phyloP scores from a whole-genome alignment of 1,140 invertebrate genomes.

The Bradynema listronoti region DNA sequence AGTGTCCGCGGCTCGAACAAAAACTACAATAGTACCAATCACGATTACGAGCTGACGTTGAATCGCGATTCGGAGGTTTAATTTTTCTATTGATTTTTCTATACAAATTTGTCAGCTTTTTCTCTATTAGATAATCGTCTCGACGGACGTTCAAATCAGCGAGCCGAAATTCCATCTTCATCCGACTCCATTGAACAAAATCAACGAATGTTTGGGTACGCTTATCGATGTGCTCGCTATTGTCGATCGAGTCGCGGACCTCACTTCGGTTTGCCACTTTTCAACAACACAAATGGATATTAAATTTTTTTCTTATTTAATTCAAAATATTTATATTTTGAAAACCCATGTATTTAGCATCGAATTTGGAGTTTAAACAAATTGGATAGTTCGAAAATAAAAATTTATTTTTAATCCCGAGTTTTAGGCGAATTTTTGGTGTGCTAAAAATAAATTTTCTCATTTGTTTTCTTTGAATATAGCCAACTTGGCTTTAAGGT shows the following conservation, averaged over 20 bases:
- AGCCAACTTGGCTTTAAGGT: no score
- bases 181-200: conserved; percentile 20
- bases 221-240: conserved; percentile 77
- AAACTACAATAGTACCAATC: conserved; percentile 73
- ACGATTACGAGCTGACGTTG: conserved; percentile 93
- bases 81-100: conserved; percentile 14
- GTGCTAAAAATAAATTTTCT: no score
- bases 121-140: conserved; percentile 23
- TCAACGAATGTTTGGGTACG: conserved; percentile 24
- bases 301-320: neutral
- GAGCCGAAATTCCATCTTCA: conserved; percentile 32
- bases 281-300: no score
- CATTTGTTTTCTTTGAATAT: no score
- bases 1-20: conserved; percentile 83
- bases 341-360: no score
- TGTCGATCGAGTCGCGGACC: conserved; percentile 70
- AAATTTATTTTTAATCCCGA: no score
- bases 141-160: conserved; percentile 28
- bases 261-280: conserved; percentile 71
- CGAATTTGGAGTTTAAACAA: no score
- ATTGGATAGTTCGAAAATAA: no score
- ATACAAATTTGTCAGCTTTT: no score
- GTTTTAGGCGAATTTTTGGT: no score
- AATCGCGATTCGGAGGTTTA: conserved; percentile 64
- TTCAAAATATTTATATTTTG: conserved; percentile 7